phyloP scores from a whole-genome alignment of 2,888 invertebrate species.

The Sympetrum striolatum region DNA sequence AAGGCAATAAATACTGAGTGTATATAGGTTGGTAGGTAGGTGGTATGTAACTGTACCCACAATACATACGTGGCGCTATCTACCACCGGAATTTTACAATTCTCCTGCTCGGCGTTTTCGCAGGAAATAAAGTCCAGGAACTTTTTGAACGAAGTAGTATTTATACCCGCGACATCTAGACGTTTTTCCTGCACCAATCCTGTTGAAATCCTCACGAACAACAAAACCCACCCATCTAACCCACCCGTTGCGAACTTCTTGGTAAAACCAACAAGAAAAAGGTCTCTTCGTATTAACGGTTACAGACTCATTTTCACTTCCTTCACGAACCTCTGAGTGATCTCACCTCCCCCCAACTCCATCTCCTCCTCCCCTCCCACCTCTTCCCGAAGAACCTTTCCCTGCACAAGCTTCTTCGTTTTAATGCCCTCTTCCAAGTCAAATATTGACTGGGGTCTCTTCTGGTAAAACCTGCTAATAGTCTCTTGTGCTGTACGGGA shows the following conservation, averaged over 20 bases:
- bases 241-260: background rate
- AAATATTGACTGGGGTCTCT: slow-evolving; percentile 50
- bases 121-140: no score
- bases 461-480: slow-evolving; percentile 49
- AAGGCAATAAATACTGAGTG: no score
- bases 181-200: no score
- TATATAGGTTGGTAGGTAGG: no score
- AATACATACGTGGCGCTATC: no score
- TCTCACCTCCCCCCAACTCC: background rate
- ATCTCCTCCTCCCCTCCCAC: background rate
- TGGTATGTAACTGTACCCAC: no score
- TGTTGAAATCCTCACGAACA: no score
- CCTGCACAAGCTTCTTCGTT: slow-evolving; percentile 46
- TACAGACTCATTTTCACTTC: slow-evolving; percentile 8
- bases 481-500: slow-evolving; percentile 44
- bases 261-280: background rate
- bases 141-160: no score
- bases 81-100: no score
- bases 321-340: background rate
- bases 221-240: no score
- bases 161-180: no score
- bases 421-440: slow-evolving; percentile 49
- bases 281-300: background rate
- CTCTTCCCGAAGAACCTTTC: background rate
- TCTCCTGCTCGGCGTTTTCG: no score